Conservation (phyloP, 1,140 invertebrate genomes). For the Bombus polaris region DNA sequence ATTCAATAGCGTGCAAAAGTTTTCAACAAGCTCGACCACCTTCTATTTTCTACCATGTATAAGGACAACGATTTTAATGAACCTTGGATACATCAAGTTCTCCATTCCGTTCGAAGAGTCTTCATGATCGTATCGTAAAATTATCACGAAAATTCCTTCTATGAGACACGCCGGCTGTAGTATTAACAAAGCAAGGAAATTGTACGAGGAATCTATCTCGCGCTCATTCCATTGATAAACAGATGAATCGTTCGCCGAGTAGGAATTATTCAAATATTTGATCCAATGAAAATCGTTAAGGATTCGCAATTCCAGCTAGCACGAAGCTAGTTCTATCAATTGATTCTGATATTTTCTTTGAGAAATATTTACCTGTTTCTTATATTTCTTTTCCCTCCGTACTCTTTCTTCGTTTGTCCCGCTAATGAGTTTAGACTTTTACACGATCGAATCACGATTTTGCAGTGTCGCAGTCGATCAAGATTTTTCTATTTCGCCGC, state of each 20-base stretch:
- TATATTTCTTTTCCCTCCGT: not conserved
- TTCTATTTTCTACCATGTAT: no score
- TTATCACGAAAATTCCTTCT: not conserved
- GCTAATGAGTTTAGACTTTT: no score
- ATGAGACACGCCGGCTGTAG: no score
- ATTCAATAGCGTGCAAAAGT: not conserved
- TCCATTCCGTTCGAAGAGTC: no score
- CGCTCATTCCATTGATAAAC: constrained; percentile 24
- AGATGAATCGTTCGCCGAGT: constrained; percentile 17
- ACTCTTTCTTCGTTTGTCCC: no score
- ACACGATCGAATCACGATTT: not conserved
- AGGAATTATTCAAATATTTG: constrained; percentile 62
- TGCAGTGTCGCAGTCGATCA: not conserved
- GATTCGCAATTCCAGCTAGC: constrained; percentile 54
- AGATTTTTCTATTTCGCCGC: not conserved
- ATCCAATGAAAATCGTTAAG: constrained; percentile 15
- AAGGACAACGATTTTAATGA: not conserved
- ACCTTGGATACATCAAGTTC: no score
- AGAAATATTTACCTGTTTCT: no score
- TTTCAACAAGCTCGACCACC: not conserved
- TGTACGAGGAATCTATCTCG: not conserved
- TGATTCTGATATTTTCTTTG: not conserved
- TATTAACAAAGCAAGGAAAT: not conserved
- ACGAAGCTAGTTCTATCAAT: constrained; percentile 21
- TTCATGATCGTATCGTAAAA: not conserved